Conservation (phyloP, 30 jellyfish, hydroid and myxozoan species). For the Pseudorhiza aurosa region DNA sequence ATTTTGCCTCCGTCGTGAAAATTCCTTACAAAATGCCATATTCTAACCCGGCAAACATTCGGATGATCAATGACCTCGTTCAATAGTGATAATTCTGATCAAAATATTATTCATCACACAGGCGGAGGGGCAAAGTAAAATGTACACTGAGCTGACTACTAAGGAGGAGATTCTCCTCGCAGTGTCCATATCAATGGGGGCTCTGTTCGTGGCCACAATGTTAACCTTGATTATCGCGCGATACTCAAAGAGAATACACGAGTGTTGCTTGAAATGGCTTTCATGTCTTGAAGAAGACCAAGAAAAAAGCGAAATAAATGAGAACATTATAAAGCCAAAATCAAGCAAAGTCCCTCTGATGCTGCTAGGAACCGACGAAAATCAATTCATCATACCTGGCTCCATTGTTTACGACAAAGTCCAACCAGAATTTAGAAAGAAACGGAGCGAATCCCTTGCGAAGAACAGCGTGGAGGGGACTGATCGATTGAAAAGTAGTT, state of each 20-base stretch:
- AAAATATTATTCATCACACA: background rate
- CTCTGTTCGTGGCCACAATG: conserved; percentile 56
- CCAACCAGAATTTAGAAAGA: conserved; percentile 13
- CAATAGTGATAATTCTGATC: background rate
- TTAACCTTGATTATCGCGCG: conserved; percentile 56
- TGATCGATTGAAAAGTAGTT: no score
- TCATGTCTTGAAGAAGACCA: background rate
- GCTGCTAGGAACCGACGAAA: conserved; percentile 31
- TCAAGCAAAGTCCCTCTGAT: conserved; percentile 43
- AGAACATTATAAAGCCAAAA: background rate
- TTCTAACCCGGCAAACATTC: no score
- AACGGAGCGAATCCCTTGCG: conserved; percentile 3
- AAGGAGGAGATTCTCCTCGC: conserved; percentile 59
- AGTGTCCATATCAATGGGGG: conserved; percentile 49
- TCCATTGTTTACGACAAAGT: conserved; percentile 1
- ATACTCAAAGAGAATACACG: conserved; percentile 22
- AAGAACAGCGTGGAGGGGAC: no score
- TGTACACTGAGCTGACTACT: conserved; percentile 16
- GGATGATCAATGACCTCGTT: no score
- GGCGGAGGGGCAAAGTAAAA: background rate
- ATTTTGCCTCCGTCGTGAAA: no score
- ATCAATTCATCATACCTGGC: conserved; percentile 54
- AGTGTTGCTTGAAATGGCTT: background rate
- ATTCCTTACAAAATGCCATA: no score
- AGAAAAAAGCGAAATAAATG: conserved; percentile 8